Evolutionary conservation across 1,140 invertebrate species (phyloP).

Genomic region (Sarcophaga bullata): DNA sequence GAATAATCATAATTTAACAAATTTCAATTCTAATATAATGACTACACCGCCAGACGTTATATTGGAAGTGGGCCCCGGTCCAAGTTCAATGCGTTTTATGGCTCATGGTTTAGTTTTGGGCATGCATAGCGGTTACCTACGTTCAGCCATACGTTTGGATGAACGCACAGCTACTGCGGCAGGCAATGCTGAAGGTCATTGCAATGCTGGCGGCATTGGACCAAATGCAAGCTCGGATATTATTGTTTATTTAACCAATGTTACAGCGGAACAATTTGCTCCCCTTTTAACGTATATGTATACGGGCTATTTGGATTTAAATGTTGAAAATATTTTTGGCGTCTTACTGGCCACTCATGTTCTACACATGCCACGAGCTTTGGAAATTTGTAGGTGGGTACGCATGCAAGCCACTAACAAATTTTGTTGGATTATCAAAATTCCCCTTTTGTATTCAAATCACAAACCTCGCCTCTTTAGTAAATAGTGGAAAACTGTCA

Average conservation of each 20-base stretch:
- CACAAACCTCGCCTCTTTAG: no score
- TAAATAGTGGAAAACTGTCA: no score
- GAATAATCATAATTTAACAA: constrained; percentile 13
- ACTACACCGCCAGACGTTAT: constrained; percentile 72
- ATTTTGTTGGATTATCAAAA: no score
- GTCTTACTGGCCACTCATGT: constrained; percentile 79
- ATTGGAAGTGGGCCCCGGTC: constrained; percentile 72
- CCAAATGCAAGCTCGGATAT: constrained; percentile 62
- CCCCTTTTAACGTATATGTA: constrained; percentile 81
- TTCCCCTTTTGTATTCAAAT: no score
- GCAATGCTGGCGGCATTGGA: constrained; percentile 43
- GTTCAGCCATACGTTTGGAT: constrained; percentile 67
- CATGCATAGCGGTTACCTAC: constrained; percentile 77
- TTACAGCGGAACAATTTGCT: constrained; percentile 76
- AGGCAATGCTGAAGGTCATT: no score
- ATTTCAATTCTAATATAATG: constrained; percentile 49
- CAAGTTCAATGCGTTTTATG: constrained; percentile 72
- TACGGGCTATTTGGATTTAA: constrained; percentile 78
- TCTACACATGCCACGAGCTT: constrained; percentile 78
- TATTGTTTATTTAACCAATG: constrained; percentile 69
- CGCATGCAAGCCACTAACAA: no score
- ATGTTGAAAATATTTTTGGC: constrained; percentile 77
- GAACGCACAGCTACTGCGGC: constrained; percentile 53
- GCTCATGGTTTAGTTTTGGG: constrained; percentile 75
- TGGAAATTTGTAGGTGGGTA: constrained; percentile 72